phyloP scores from a whole-genome alignment of 1,140 invertebrate species.

The Penaeus vannamei region DNA sequence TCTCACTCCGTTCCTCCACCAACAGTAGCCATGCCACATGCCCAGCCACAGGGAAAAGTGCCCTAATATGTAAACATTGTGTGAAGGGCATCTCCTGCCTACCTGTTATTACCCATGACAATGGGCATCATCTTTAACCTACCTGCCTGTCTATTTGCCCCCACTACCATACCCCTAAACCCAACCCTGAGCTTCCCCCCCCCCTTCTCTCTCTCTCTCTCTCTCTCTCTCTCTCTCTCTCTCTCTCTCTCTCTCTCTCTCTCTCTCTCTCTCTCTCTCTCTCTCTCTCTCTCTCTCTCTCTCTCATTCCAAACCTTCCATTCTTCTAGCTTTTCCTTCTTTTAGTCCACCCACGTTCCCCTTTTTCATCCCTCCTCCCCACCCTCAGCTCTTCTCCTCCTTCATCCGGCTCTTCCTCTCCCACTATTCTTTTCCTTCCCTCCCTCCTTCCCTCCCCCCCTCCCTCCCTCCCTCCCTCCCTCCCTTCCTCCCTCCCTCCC shows the following conservation, averaged over 20 bases:
- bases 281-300: background rate
- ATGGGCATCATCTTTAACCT: constrained; percentile 44
- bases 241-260: constrained; percentile 19
- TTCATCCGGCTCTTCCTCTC: background rate
- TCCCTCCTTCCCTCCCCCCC: background rate
- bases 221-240: constrained; percentile 12
- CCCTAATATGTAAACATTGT: constrained; percentile 48
- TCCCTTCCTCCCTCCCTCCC: background rate
- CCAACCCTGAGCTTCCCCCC: background rate
- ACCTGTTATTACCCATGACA: constrained; percentile 42
- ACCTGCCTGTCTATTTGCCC: background rate
- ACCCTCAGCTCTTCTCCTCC: background rate
- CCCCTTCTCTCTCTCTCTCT: background rate
- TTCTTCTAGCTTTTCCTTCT: background rate
- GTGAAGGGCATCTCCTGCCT: constrained; percentile 2
- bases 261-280: constrained; percentile 23
- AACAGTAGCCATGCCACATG: background rate
- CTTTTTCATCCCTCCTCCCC: too few species aligned
- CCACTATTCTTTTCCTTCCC: background rate
- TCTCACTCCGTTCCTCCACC: too few species aligned
- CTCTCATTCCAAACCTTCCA: background rate
- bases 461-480: background rate
- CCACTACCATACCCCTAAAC: background rate
- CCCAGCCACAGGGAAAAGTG: constrained; percentile 31
- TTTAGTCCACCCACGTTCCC: background rate